These are phyloP conservation scores for Microcebus jonahi DNA, from an alignment of 2,113 vertebrate species.

Conservation along the genomic window DNA sequence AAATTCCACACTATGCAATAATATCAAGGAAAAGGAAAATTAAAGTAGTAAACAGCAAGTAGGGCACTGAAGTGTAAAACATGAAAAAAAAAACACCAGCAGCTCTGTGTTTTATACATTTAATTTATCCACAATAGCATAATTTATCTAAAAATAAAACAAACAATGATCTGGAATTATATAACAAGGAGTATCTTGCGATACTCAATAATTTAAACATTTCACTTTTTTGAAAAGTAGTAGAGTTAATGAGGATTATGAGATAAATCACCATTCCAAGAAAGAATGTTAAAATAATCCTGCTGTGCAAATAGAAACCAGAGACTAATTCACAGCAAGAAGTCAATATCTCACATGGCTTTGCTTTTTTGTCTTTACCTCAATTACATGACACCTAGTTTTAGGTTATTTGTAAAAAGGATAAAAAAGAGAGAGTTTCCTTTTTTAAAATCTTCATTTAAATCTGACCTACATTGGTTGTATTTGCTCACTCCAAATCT, in stretches of 20 bases:
- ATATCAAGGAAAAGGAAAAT: background rate
- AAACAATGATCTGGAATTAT: background rate
- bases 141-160: conserved; percentile 12
- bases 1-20: background rate
- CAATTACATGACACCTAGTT: background rate
- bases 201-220: background rate
- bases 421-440: background rate
- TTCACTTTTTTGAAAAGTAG: background rate
- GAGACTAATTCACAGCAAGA: background rate
- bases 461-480: background rate
- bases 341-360: background rate
- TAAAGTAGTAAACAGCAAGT: conserved; percentile 13
- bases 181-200: background rate
- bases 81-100: background rate
- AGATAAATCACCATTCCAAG: background rate
- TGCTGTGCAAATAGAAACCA: background rate
- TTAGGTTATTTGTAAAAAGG: background rate
- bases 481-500: background rate
- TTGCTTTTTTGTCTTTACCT: background rate
- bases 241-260: background rate
- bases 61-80: background rate
- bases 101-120: background rate
- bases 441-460: background rate
- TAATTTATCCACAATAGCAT: background rate
- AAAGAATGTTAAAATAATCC: background rate